These are phyloP conservation scores for Aramus guarauna DNA, from an alignment of 2,113 vertebrate species.

Conservation along the genomic window DNA sequence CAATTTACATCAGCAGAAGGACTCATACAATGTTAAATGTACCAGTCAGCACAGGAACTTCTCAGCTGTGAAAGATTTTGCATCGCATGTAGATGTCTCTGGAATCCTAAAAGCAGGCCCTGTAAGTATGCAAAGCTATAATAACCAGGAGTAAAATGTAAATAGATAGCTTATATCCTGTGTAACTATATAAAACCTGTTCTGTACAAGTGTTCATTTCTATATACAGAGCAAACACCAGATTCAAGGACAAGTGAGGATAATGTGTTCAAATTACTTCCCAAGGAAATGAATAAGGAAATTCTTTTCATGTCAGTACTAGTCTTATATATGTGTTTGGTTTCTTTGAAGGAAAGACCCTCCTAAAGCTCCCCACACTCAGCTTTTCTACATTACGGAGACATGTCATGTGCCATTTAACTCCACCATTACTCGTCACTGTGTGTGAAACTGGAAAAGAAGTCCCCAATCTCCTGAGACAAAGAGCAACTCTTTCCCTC, in stretches of 20 bases:
- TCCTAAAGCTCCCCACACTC: background rate
- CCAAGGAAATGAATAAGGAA: conserved; percentile 56
- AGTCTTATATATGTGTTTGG: background rate
- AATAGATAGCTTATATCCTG: conserved; percentile 68
- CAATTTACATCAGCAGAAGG: background rate
- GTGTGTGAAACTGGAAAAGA: background rate
- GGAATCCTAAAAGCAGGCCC: conserved; percentile 6
- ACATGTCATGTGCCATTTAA: background rate
- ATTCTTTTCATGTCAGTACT: conserved; percentile 32
- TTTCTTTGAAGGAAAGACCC: background rate
- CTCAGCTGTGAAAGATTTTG: conserved; percentile 41
- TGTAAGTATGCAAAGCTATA: conserved; percentile 7
- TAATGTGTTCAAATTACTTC: conserved; percentile 60
- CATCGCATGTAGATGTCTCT: background rate
- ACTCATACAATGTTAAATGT: background rate
- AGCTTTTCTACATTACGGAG: background rate
- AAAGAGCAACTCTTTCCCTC: background rate
- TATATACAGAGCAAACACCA: conserved; percentile 51
- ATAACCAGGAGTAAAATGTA: conserved; percentile 52
- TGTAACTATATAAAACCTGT: conserved; percentile 62
- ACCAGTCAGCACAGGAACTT: background rate
- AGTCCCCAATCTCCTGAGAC: background rate
- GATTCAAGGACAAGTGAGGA: conserved; percentile 59
- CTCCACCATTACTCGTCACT: background rate
- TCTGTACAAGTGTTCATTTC: conserved; percentile 48